These are phyloP conservation scores for Cantharis rufa DNA, from an alignment of 2,888 invertebrate genomes.

Conservation along the genomic window DNA sequence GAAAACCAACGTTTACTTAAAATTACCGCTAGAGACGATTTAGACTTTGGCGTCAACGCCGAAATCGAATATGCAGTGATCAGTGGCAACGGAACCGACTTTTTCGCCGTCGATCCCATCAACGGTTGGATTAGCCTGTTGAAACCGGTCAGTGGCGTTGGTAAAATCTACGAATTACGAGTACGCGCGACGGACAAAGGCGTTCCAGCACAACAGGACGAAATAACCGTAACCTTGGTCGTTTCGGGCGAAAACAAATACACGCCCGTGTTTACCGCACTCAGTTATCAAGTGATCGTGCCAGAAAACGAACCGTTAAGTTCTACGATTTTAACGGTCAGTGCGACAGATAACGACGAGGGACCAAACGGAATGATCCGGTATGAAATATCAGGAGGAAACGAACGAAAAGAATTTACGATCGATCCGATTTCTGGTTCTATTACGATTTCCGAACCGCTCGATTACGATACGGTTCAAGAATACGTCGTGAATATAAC, in stretches of 20 bases:
- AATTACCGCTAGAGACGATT: slow-evolving; percentile 74
- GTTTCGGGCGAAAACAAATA: slow-evolving; percentile 84
- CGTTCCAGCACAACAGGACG: slow-evolving; percentile 82
- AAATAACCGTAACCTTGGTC: slow-evolving; percentile 72
- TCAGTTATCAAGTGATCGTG: slow-evolving; percentile 87
- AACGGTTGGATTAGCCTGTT: slow-evolving; percentile 82
- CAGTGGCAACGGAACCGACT: slow-evolving; percentile 76
- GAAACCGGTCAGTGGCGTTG: slow-evolving; percentile 62
- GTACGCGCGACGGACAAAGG: slow-evolving; percentile 85
- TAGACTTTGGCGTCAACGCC: slow-evolving; percentile 87
- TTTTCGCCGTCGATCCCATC: slow-evolving; percentile 74
- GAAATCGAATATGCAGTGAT: slow-evolving; percentile 79
- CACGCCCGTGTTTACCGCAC: slow-evolving; percentile 80
- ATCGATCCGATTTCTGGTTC: slow-evolving; percentile 79
- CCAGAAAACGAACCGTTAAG: slow-evolving; percentile 90
- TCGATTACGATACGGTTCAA: slow-evolving; percentile 86
- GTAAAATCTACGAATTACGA: slow-evolving; percentile 68
- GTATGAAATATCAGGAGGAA: slow-evolving; percentile 84
- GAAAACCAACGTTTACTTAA: slow-evolving; percentile 74
- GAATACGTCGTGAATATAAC: slow-evolving; percentile 87
- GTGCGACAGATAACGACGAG: slow-evolving; percentile 81
- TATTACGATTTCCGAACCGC: slow-evolving; percentile 74
- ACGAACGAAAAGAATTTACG: slow-evolving; percentile 77
- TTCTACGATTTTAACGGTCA: slow-evolving; percentile 81
- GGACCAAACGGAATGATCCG: slow-evolving; percentile 90